Conservation (phyloP, 92 coral and sea anemone species). For the Zoanthus sansibaricus region DNA sequence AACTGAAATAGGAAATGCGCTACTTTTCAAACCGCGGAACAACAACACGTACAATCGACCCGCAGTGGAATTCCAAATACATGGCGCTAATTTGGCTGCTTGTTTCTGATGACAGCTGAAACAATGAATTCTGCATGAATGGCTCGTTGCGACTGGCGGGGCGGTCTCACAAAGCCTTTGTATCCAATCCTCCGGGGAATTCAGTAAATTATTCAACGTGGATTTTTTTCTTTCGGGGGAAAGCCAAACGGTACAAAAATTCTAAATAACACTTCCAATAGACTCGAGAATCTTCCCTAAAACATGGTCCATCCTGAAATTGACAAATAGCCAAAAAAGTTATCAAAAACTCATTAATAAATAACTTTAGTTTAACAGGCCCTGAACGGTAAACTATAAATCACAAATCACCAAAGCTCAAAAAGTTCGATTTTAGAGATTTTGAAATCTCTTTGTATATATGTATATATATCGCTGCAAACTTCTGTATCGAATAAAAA, state of each 20-base stretch:
- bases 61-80: slow-evolving; percentile 27
- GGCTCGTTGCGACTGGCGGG: slow-evolving; percentile 16
- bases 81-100: slow-evolving; percentile 27
- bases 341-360: slow-evolving; percentile 29
- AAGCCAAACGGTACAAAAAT: neutral
- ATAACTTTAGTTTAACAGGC: slow-evolving; percentile 34
- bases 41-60: neutral
- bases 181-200: slow-evolving; percentile 29
- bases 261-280: neutral
- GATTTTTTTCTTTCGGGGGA: neutral
- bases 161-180: neutral
- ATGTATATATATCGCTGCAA: neutral
- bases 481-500: neutral
- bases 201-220: slow-evolving; percentile 5
- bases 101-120: slow-evolving; percentile 38
- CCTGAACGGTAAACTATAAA: neutral
- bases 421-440: slow-evolving; percentile 16
- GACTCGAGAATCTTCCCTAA: neutral
- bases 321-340: neutral
- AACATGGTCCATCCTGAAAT: neutral
- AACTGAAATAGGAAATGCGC: neutral
- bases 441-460: neutral
- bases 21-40: neutral
- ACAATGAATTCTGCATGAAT: slow-evolving; percentile 22
- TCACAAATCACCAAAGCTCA: slow-evolving; percentile 1